Percentiles rank a stretch among this genome's conserved stretches.
Evolutionary conservation across 2,797 vertebrate genomes (phyloP).

Genomic region (Selene dorsalis): DNA sequence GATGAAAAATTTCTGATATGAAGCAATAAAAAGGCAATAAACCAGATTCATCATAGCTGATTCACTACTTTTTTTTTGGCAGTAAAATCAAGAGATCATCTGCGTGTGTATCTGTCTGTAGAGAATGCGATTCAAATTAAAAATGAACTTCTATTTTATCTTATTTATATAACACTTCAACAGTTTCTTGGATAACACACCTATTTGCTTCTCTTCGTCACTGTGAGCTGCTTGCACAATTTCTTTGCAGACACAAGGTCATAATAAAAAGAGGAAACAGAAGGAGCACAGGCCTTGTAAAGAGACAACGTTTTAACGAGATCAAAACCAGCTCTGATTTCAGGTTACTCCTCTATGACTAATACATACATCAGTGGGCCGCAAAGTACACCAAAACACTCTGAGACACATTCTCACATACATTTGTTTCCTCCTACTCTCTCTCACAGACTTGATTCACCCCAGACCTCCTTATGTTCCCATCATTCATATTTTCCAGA

Average conservation of each 20-base stretch:
- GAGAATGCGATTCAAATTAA: neutral
- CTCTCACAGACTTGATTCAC: neutral
- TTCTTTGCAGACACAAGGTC: neutral
- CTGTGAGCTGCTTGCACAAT: constrained; percentile 8
- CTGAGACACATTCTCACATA: neutral
- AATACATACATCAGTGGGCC: neutral
- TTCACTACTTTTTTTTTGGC: neutral
- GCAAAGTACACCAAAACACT: constrained; percentile 14
- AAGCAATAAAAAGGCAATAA: neutral
- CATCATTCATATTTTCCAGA: constrained; percentile 20
- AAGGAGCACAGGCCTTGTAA: constrained; percentile 9
- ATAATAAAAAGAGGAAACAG: constrained; percentile 30
- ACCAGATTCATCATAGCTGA: neutral
- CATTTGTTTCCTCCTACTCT: constrained; percentile 13
- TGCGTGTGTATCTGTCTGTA: neutral
- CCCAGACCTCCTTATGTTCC: constrained; percentile 3
- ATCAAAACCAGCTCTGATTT: constrained; percentile 50
- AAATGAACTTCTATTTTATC: neutral
- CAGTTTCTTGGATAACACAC: constrained; percentile 4
- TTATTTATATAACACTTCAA: constrained; percentile 9
- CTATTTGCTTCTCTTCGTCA: neutral
- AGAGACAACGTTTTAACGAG: constrained; percentile 21
- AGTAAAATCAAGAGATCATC: neutral
- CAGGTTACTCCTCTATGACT: constrained; percentile 12
- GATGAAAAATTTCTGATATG: neutral